Evolutionary conservation across 2,888 invertebrate genomes (phyloP).

Genomic region (Halictus quadricinctus): DNA sequence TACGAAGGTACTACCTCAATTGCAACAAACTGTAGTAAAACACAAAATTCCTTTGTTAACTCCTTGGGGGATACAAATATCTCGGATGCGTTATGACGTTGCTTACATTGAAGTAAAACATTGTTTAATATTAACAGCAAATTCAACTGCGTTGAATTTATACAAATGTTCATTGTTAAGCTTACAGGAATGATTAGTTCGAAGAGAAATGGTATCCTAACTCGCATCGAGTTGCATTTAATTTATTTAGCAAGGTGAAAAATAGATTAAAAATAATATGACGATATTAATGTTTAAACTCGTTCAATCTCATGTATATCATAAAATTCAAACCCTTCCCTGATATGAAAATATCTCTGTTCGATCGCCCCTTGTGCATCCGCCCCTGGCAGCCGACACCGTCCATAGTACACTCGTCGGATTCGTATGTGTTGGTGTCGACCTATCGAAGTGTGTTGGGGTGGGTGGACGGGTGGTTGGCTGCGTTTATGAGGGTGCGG

Average conservation of each 20-base stretch:
- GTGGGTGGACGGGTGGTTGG: conserved; percentile 66
- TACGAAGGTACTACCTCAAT: no score
- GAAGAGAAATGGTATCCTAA: neutral
- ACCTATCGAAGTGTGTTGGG: conserved; percentile 42
- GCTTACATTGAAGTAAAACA: no score
- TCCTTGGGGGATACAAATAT: no score
- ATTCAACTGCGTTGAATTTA: neutral
- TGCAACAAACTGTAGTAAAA: no score
- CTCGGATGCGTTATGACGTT: no score
- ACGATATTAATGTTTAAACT: neutral
- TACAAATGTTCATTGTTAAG: neutral
- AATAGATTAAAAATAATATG: neutral
- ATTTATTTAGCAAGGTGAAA: no score
- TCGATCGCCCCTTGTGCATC: conserved; percentile 38
- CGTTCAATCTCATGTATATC: no score
- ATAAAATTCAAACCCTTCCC: neutral
- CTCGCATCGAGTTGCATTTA: neutral
- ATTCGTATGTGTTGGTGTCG: conserved; percentile 17
- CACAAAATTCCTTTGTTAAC: no score
- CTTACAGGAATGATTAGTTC: neutral
- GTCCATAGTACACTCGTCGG: conserved; percentile 33
- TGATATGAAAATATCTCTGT: no score
- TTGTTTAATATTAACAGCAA: no score
- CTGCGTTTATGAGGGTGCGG: conserved; percentile 69
- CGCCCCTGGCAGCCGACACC: conserved; percentile 43